Evolutionary conservation across 2,888 invertebrate genomes (phyloP), one percentile per base, ranked within the genome.

Genomic region (Drosophila austrosaltans): DNA sequence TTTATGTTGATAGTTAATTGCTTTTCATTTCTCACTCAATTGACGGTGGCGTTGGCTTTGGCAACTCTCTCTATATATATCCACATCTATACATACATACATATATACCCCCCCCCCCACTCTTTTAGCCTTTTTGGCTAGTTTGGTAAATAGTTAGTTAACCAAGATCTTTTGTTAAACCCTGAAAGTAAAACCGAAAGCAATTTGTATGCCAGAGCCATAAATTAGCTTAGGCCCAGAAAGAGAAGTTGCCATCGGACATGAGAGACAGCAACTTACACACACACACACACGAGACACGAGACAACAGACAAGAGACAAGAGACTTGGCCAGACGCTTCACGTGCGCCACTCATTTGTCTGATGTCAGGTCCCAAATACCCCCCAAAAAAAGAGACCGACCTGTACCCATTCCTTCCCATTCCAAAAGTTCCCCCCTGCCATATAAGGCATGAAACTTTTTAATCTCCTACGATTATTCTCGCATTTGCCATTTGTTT

Each of bases 401-500:
- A 3, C 53, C 63, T 25, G 54, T 39, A 6, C n/a, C 56, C 32
- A 36, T 36, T 10, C 3, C 30, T 28, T 4, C 36, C 36, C 36
- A 36, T 36, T 36, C 6, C 28, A 10, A 7, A 16, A 3, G 8
- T 25, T 16, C 28, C 32, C 39, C 57, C 30, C 30, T 8, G n/a
- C 25, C 20, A 30, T 69, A 70, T 77, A 75, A 76, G 82, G 82
- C 76, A 76, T 77, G 78, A 89, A 91, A 91, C 82, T 91, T 90
- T 85, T 88, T 91, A 91, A 91, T 90, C 91, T 90, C 74, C 75
- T 78, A 79, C 90, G 91, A 91, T 91, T 91, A 91, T 91, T 90
- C 89, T 90, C 90, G 90, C 91, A 91, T 91, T 91, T 90, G 88
- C 90, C 87, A 85, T 87, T 89, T 90, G 90, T 88, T 88, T 88